A percentile compares a stretch with the other conserved stretches of the same genome.
These are phyloP conservation scores for Philereme vetulata DNA, from an alignment of 2,888 invertebrate species.

Conservation along the genomic window DNA sequence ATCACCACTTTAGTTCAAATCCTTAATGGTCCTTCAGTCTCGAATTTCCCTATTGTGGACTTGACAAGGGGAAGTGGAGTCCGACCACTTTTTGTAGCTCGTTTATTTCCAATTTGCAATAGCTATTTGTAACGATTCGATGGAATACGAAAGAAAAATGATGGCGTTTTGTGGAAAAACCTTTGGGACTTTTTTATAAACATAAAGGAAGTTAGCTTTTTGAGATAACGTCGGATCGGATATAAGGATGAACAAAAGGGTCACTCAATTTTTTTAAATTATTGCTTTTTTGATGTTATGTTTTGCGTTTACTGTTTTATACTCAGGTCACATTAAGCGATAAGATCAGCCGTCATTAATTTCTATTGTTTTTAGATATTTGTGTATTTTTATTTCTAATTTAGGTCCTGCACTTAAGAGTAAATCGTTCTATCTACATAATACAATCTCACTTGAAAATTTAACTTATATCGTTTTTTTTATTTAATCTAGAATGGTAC, in stretches of 20 bases:
- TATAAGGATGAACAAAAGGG: constrained; percentile 14
- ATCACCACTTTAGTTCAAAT: constrained; percentile 37
- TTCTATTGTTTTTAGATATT: too few relatives aligned
- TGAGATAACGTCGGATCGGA: constrained; percentile 10
- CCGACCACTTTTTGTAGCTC: constrained; percentile 57
- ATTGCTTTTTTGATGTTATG: too few relatives aligned
- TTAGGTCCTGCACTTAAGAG: too few relatives aligned
- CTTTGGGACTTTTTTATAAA: constrained; percentile 29
- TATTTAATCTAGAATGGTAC: too few relatives aligned
- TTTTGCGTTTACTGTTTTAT: too few relatives aligned
- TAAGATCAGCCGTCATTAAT: too few relatives aligned
- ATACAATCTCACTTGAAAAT: too few relatives aligned
- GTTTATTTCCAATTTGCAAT: constrained; percentile 65
- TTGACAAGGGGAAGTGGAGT: constrained; percentile 50
- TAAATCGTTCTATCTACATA: too few relatives aligned
- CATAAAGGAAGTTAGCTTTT: constrained; percentile 8
- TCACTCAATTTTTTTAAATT: too few relatives aligned
- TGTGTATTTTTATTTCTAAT: too few relatives aligned
- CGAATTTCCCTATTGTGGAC: constrained; percentile 54
- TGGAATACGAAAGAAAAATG: constrained; percentile 43
- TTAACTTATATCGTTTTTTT: too few relatives aligned
- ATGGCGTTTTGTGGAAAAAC: constrained; percentile 40
- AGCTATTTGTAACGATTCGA: constrained; percentile 59
- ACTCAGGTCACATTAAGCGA: too few relatives aligned
- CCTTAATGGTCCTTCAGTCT: constrained; percentile 53